Evolutionary conservation across 2,797 vertebrate species (phyloP).

Genomic region (Ispidina picta): DNA sequence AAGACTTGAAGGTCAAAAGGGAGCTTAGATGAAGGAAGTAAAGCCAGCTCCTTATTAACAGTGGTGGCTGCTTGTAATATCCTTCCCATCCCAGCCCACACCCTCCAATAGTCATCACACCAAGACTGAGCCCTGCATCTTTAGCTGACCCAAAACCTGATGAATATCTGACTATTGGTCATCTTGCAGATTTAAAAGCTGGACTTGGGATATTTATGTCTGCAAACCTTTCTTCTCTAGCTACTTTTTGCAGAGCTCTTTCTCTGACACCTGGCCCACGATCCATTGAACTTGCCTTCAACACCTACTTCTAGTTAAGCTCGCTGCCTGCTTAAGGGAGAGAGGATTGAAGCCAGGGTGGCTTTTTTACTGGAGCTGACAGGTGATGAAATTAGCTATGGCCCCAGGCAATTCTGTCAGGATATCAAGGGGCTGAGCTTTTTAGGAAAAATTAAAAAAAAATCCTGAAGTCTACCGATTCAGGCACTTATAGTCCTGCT

Average conservation of each 20-base stretch:
- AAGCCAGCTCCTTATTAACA: not conserved
- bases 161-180: not conserved
- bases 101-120: not conserved
- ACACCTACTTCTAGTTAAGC: not conserved
- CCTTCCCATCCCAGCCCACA: accelerated
- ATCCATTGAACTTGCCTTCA: not conserved
- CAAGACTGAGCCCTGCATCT: not conserved
- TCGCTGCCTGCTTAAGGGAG: not conserved
- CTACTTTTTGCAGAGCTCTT: not conserved
- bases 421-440: not conserved
- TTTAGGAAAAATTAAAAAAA: not conserved
- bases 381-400: not conserved
- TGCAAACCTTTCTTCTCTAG: not conserved
- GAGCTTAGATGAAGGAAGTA: not conserved
- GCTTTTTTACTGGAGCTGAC: not conserved
- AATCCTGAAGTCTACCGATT: not conserved
- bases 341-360: not conserved
- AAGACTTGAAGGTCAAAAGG: not conserved
- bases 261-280: not conserved
- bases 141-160: not conserved
- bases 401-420: not conserved
- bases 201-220: not conserved
- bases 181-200: not conserved
- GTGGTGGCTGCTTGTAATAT: not conserved
- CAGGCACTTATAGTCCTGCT: not conserved